Evolutionary conservation across 2,113 vertebrate species (phyloP), one percentile per base, ranked within the genome.

Genomic region (Mus pahari): DNA sequence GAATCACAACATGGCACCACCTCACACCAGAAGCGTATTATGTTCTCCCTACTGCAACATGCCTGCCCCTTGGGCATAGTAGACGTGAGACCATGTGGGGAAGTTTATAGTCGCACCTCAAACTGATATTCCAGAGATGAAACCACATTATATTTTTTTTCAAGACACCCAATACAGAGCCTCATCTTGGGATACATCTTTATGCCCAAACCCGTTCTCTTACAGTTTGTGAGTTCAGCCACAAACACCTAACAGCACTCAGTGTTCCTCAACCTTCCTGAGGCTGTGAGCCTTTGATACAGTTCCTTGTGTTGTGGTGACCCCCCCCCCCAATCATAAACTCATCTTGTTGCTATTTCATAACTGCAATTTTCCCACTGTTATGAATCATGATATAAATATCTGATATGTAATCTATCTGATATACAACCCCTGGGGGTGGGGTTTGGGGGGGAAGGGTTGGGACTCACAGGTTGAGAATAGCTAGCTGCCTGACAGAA

Each of bases 51-150:
- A 48, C 16, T 31, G 45, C 1, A 45, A 62, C 20, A n/a, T n/a
- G 45, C 26, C 90, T 93, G 16, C 45, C 82, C 10, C 53, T 64
- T 60, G 8, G 71, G 17, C 19, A 53, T 0, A 45, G 39, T 26
- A 84, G 19, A 16, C 42, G 11, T 93, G 71, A 93, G 93, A 60
- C 42, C 90, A n/a, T 13, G 28, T 36, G 3, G 66, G 31, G 42
- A 90, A 90, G 31, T 89, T 91, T 78, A 75, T n/a, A 50, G 71
- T 89, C 92, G 95, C 5, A 64, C 77, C 89, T 93, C 36, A 68
- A 84, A 62, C 28, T 94, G 33, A 75, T 45, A 75, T 50, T 20
- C 86, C n/a, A 84, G 55, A 94, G 50, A 84, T 13, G 31, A 96
- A 91, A 42, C 39, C 68, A 90, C 5, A 82, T 36, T 20, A 33